Evolutionary conservation across 2,888 invertebrate genomes (phyloP), one percentile per base, ranked within the genome.

Genomic region (Campoplex capitator): DNA sequence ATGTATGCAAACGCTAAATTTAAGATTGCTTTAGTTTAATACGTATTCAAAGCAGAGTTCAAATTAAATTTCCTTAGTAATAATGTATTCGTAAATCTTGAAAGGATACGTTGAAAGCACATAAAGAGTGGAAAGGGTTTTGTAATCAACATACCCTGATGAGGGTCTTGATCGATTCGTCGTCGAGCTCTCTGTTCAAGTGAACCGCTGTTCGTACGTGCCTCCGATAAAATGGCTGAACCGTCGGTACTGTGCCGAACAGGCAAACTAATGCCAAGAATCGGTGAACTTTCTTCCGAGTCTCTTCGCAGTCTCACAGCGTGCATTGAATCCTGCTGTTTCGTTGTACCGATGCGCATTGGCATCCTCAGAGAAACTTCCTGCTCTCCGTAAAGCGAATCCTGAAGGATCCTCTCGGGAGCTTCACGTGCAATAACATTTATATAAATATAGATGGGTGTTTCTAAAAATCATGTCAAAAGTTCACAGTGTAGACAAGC

Each of bases 101-200:
- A 58, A 23, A 62, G 62, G 13, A 11, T 1, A 62, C 1, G 62
- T 32, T 62, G 32, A 73, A 56, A 56, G 56, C 8, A 56, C 11
- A 74, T n/a, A 42, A 74, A 56, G n/a, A 32, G 28, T 35, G 48
- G 45, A 28, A 35, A 56, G 65, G 65, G n/a, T 76, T 78, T 71
- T 78, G 28, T 65, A 23, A 77, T 71, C 32, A 80, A 92, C 93
- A 81, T 93, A 93, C 93, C 93, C 91, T 92, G 93, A 89, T 92
- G 92, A 85, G 92, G 91, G 86, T 92, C 91, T 89, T 92, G 92
- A 89, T 93, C 93, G 83, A 92, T 90, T 81, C 91, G 91, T 76
- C 93, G 90, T 84, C 92, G 92, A 78, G 87, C 88, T 56, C 92
- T 91, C 71, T 90, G 88, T 80, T 93, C 93, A 73, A 92, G 91